phyloP scores from a whole-genome alignment of 2,888 invertebrate genomes.

The Seira musarum region DNA sequence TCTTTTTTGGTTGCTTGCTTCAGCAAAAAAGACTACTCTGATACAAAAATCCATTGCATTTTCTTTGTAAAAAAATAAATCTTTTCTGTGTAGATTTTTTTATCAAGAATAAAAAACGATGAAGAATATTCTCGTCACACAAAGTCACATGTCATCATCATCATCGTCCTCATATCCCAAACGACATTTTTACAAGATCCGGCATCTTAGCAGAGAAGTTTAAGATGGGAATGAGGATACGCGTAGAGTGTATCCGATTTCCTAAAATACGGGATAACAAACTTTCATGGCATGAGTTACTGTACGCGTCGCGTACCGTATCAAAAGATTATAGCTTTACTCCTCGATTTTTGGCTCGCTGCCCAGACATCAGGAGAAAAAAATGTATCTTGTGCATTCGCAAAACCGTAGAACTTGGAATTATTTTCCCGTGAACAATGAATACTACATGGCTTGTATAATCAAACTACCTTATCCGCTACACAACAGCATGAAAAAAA shows the following conservation, averaged over 20 bases:
- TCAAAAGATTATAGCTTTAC: conserved; percentile 7
- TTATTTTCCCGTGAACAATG: conserved; percentile 7
- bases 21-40: no score
- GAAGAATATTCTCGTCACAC: conserved; percentile 43
- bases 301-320: conserved; percentile 1
- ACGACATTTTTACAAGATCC: conserved; percentile 48
- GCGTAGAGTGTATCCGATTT: conserved; percentile 7
- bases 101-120: neutral
- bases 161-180: conserved; percentile 18
- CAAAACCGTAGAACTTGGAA: neutral
- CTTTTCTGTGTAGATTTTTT: neutral
- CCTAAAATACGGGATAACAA: conserved; percentile 6
- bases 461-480: neutral
- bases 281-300: conserved; percentile 2
- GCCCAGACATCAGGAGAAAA: neutral
- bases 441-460: neutral
- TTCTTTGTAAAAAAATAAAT: conserved; percentile 5
- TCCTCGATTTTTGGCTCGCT: neutral
- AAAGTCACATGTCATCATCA: conserved; percentile 52
- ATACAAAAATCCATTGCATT: no score
- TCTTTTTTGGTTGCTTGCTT: no score
- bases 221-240: conserved; percentile 3
- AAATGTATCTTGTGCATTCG: neutral
- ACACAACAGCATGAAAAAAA: no score
- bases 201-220: conserved; percentile 33